These are phyloP conservation scores for Cataglyphis albicans DNA, from an alignment of 2,888 invertebrate genomes.

Conservation along the genomic window DNA sequence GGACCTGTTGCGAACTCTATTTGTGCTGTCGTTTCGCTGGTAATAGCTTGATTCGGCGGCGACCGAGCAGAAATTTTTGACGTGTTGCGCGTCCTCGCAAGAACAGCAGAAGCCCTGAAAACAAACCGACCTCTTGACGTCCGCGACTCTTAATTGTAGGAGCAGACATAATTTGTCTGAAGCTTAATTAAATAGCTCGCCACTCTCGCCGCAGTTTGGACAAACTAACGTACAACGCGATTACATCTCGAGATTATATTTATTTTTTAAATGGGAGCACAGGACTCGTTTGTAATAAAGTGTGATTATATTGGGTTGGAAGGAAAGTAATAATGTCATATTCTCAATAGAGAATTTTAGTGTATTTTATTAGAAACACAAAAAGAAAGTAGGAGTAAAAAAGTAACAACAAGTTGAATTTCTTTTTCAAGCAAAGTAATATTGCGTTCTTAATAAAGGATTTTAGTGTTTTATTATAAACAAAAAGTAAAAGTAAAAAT, in stretches of 20 bases:
- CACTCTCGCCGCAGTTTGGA: not conserved
- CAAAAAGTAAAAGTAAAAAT: too few species aligned
- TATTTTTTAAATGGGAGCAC: not conserved
- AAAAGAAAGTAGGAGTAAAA: too few species aligned
- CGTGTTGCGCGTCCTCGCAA: slow-evolving; percentile 79
- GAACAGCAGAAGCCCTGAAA: slow-evolving; percentile 87
- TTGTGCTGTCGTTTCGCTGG: slow-evolving; percentile 51
- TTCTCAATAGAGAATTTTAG: too few species aligned
- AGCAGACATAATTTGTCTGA: slow-evolving; percentile 22
- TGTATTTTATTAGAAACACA: too few species aligned
- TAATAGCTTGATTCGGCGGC: slow-evolving; percentile 84
- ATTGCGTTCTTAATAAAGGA: too few species aligned
- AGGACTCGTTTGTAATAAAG: not conserved
- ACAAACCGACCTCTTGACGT: slow-evolving; percentile 27
- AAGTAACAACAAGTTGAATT: too few species aligned
- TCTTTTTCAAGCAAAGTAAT: too few species aligned
- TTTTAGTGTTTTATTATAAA: too few species aligned
- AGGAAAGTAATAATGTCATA: too few species aligned
- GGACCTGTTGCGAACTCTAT: slow-evolving; percentile 70
- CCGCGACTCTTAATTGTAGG: slow-evolving; percentile 16
- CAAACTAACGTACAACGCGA: slow-evolving; percentile 12
- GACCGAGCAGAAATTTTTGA: slow-evolving; percentile 52
- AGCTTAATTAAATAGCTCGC: slow-evolving; percentile 42
- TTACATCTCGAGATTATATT: slow-evolving; percentile 7
- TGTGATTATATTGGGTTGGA: not conserved